phyloP scores from a whole-genome alignment of 2,113 vertebrate genomes.

The Chamaetylas fuelleborni region DNA sequence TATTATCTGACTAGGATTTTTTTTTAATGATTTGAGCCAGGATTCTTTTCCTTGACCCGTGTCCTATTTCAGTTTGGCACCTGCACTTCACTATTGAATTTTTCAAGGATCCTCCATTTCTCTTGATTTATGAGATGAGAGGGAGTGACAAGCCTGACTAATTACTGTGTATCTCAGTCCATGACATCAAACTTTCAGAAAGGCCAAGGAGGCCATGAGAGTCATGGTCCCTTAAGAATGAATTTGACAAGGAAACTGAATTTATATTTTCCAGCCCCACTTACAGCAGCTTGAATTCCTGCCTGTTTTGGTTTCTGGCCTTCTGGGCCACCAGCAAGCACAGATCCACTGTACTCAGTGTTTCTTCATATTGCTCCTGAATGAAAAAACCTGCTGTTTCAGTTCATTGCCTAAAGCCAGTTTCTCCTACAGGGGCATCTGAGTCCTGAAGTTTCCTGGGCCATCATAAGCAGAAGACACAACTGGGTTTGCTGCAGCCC shows the following conservation, averaged over 20 bases:
- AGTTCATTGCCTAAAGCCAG: neutral
- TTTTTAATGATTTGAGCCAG: neutral
- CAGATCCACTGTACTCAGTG: neutral
- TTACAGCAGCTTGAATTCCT: neutral
- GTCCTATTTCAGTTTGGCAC: neutral
- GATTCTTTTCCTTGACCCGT: neutral
- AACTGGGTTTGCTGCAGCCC: neutral
- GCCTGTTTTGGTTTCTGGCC: neutral
- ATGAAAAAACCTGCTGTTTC: neutral
- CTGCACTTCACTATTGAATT: neutral
- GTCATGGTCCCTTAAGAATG: neutral
- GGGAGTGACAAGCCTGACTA: neutral
- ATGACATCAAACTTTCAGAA: neutral
- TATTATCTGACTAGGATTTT: neutral
- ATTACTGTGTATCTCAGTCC: neutral
- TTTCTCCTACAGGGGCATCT: neutral
- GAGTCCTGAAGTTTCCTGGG: neutral
- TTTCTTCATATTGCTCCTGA: neutral
- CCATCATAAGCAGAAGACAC: neutral
- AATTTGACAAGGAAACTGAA: neutral
- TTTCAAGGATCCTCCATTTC: neutral
- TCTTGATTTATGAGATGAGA: neutral
- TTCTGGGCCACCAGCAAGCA: neutral
- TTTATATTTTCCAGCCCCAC: neutral
- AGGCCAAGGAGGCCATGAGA: neutral